Base-by-base conservation (phyloP, 1,140 invertebrate genomes). In the Drosophila subobscura region DNA sequence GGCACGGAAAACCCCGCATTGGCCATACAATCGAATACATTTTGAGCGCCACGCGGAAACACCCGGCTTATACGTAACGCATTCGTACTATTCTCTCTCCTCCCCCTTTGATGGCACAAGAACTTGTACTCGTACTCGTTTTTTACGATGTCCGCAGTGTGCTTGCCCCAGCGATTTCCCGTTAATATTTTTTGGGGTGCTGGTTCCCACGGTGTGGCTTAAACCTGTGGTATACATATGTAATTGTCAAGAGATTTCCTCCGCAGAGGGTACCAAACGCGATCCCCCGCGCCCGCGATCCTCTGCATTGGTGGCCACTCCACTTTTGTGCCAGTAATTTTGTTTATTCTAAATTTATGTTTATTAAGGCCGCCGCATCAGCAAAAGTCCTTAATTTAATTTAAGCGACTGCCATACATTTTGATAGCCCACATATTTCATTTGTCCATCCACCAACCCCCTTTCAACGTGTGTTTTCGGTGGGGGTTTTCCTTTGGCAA, bases 361-460 rank as follows among this genome's bases (percentile, higher is more conserved):
- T 67, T 47, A 68, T 70, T 46, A 42, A 27, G 4, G 40, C 33
- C 42, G 44, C 63, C 33, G 54, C 29, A 42, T 49, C 49, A 77
- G 41, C 20, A 29, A 72, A 86, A 86, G 81, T 80, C 77, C 72
- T 86, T 88, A 77, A 86, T 88, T 88, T 88, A 88, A 78, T 86
- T 88, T 88, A 88, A 88, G 75, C 83, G 81, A 56, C 78, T 78
- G 75, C 74, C 83, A 88, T 83, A 88, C 67, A 88, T 88, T 88
- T 79, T 88, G 71, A 66, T 79, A 72, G 78, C 60, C 71, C 71
- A 88, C 64, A 88, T 88, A 88, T 88, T 88, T 88, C 75, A 88
- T 63, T 85, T 61, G 59, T 27, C 58, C 7, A 5, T 6, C 40
- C 5, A 8, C 12, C 14, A 14, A 10, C 27, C 14, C 16, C 42